These are phyloP conservation scores for Trichopria drosophilae DNA, from an alignment of 2,888 invertebrate species.

Conservation along the genomic window DNA sequence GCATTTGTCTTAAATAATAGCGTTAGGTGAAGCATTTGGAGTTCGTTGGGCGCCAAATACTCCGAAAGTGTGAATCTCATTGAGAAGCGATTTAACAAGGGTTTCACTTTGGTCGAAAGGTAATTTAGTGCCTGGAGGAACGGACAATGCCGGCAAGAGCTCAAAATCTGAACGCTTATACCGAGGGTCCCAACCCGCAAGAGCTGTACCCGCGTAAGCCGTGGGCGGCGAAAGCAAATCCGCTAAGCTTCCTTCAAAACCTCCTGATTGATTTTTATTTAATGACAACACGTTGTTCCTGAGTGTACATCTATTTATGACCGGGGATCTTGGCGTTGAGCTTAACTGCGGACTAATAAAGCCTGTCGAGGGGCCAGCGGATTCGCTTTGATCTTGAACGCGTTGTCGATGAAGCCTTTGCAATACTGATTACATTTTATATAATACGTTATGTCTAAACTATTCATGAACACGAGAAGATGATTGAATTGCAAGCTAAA, in stretches of 20 bases:
- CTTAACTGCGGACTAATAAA: constrained; percentile 51
- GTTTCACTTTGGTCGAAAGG: no score
- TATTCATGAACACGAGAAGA: no score
- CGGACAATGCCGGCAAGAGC: constrained; percentile 37
- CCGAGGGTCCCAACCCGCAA: constrained; percentile 38
- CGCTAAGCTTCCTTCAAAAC: constrained; percentile 59
- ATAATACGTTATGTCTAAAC: no score
- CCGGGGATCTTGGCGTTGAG: constrained; percentile 42
- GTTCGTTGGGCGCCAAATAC: no score
- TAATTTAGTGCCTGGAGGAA: constrained; percentile 1
- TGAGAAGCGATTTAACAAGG: no score
- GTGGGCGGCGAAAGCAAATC: constrained; percentile 55
- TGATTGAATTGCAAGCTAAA: no score
- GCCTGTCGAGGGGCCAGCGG: constrained; percentile 32
- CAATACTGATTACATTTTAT: constrained; percentile 22
- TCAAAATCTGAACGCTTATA: constrained; percentile 35
- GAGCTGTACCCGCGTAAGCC: constrained; percentile 48
- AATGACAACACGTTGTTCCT: constrained; percentile 56
- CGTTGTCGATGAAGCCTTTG: constrained; percentile 27
- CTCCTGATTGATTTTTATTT: constrained; percentile 61
- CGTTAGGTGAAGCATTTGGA: no score
- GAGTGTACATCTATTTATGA: constrained; percentile 52
- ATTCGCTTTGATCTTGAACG: constrained; percentile 37
- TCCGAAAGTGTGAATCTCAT: no score
- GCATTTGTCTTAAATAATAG: no score